Conservation (phyloP, 1,140 invertebrate species). For the Ditylenchus dipsaci region DNA sequence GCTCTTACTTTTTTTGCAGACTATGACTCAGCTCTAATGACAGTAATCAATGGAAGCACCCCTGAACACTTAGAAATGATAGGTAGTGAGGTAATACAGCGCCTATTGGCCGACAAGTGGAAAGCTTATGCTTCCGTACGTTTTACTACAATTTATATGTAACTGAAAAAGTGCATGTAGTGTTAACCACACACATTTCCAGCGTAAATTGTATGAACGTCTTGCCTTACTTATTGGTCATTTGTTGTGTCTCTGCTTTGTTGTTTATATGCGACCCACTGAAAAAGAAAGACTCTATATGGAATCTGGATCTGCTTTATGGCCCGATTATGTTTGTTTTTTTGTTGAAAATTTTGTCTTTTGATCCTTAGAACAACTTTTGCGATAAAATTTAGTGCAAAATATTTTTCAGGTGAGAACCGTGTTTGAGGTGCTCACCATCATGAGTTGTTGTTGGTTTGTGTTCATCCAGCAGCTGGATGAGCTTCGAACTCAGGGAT, state of each 20-base stretch:
- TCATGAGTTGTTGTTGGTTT: conserved; percentile 77
- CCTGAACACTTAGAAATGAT: conserved; percentile 97
- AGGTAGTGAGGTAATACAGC: conserved; percentile 92
- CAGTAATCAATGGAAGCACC: conserved; percentile 87
- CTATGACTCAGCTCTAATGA: conserved; percentile 95
- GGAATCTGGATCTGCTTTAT: conserved; percentile 57
- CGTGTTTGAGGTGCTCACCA: conserved; percentile 75
- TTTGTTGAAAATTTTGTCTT: not conserved
- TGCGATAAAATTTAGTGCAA: too few relatives aligned
- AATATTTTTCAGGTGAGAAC: conserved; percentile 64
- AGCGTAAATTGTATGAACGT: conserved; percentile 85
- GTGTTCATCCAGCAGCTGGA: conserved; percentile 84
- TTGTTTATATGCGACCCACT: conserved; percentile 77
- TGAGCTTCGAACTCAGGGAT: conserved; percentile 86
- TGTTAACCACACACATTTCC: conserved; percentile 36
- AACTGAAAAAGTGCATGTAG: not conserved
- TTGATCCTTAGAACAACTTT: not conserved
- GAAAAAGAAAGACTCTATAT: conserved; percentile 62
- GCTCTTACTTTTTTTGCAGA: conserved; percentile 66
- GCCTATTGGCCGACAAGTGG: conserved; percentile 96
- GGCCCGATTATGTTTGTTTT: conserved; percentile 43
- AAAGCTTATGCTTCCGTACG: conserved; percentile 89
- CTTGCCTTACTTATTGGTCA: conserved; percentile 78
- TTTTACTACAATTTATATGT: conserved; percentile 35
- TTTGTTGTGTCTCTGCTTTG: conserved; percentile 77